Percentiles rank a stretch among this genome's conserved stretches.
phyloP scores from a whole-genome alignment of 2,113 vertebrate genomes.

The Chlamydotis undulata region DNA sequence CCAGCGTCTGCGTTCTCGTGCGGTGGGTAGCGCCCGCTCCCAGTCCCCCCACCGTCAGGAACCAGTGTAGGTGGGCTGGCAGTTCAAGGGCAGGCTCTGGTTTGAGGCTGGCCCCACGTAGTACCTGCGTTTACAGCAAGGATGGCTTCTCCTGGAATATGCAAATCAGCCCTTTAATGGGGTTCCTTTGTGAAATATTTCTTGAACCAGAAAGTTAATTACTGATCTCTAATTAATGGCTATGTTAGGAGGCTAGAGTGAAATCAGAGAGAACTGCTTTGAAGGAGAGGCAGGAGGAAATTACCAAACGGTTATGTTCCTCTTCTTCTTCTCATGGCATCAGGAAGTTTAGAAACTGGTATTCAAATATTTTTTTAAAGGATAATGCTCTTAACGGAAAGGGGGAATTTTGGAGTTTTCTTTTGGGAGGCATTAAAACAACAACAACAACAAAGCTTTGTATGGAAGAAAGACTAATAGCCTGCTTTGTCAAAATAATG shows the following conservation, averaged over 20 bases:
- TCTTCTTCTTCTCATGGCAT: background rate
- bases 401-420: background rate
- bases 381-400: background rate
- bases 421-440: background rate
- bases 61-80: background rate
- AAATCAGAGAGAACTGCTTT: constrained; percentile 22
- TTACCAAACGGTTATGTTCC: background rate
- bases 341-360: background rate
- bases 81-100: background rate
- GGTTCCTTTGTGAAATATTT: constrained; percentile 70
- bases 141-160: constrained; percentile 40
- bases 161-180: constrained; percentile 66
- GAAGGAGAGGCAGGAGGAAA: constrained; percentile 17
- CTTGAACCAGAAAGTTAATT: constrained; percentile 77
- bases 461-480: background rate
- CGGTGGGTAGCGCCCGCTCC: background rate
- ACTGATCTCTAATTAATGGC: constrained; percentile 72
- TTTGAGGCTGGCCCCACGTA: background rate
- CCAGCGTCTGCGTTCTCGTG: rapidly evolving
- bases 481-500: background rate
- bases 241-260: constrained; percentile 55
- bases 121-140: background rate
- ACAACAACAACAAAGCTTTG: background rate
- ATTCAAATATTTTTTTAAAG: background rate
- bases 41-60: background rate